phyloP scores from a whole-genome alignment of 2,113 vertebrate species.

The Holacanthus passer region DNA sequence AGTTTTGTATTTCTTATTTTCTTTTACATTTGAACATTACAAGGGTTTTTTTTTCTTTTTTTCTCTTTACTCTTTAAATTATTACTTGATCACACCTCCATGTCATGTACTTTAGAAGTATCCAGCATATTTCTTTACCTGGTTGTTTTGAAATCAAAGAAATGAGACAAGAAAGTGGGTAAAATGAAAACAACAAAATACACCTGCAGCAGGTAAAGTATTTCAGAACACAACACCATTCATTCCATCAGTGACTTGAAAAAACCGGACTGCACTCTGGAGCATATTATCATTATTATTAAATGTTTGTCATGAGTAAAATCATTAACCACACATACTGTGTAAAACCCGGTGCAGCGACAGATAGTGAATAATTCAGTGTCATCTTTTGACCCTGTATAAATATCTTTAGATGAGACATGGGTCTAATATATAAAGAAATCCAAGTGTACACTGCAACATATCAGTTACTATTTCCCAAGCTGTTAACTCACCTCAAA shows the following conservation, averaged over 20 bases:
- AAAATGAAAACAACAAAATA: slow-evolving; percentile 64
- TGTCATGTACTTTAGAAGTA: slow-evolving; percentile 88
- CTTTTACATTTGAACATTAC: slow-evolving; percentile 88
- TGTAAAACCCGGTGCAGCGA: slow-evolving; percentile 85
- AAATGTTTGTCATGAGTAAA: slow-evolving; percentile 87
- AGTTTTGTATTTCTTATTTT: slow-evolving; percentile 83
- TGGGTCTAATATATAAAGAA: slow-evolving; percentile 89
- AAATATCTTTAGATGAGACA: slow-evolving; percentile 93
- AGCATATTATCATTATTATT: slow-evolving; percentile 72
- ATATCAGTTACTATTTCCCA: slow-evolving; percentile 86
- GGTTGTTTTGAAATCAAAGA: slow-evolving; percentile 89
- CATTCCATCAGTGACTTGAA: slow-evolving; percentile 72
- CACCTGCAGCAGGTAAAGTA: slow-evolving; percentile 81
- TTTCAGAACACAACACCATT: slow-evolving; percentile 79
- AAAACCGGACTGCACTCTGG: slow-evolving; percentile 66
- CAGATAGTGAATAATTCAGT: slow-evolving; percentile 93
- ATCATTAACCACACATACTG: slow-evolving; percentile 86
- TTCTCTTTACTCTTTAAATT: slow-evolving; percentile 81
- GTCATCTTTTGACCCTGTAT: slow-evolving; percentile 94
- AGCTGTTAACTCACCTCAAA: slow-evolving; percentile 87
- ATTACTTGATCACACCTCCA: slow-evolving; percentile 90
- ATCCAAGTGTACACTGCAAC: slow-evolving; percentile 90
- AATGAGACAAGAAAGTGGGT: slow-evolving; percentile 74
- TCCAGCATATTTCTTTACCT: slow-evolving; percentile 94
- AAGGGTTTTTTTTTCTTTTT: slow-evolving; percentile 76